Evolutionary conservation across 2,113 vertebrate genomes (phyloP).

Genomic region (Anhinga rufa): DNA sequence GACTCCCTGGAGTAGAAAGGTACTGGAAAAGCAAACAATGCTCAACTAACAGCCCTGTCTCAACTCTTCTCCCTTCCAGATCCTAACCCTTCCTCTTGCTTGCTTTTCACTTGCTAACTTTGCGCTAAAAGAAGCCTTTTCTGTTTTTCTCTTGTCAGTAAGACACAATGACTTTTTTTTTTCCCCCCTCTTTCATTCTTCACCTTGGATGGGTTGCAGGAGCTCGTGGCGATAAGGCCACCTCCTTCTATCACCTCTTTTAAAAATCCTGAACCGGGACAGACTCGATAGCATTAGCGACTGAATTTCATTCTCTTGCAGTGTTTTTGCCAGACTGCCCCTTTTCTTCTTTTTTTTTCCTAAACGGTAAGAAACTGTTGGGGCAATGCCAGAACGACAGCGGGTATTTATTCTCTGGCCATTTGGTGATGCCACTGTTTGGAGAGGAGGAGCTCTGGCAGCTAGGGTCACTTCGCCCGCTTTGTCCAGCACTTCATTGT

Average conservation of each 20-base stretch:
- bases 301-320: slow-evolving; percentile 1
- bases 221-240: background rate
- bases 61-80: slow-evolving; percentile 48
- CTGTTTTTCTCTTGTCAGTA: background rate
- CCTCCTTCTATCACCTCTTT: background rate
- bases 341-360: background rate
- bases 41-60: slow-evolving; percentile 61
- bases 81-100: slow-evolving; percentile 55
- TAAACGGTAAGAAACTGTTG: background rate
- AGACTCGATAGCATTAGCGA: background rate
- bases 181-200: background rate
- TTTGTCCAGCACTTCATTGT: slow-evolving; percentile 68
- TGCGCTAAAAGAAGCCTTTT: background rate
- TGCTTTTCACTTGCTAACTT: slow-evolving; percentile 65
- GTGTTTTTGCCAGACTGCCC: background rate
- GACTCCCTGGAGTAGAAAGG: slow-evolving; percentile 98
- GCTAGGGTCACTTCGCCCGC: slow-evolving; percentile 24
- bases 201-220: background rate
- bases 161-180: background rate
- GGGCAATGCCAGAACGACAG: background rate
- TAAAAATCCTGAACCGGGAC: background rate
- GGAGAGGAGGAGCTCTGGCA: slow-evolving; percentile 58
- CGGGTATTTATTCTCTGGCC: slow-evolving; percentile 6
- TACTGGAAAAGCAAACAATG: slow-evolving; percentile 78
- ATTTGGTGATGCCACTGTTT: slow-evolving; percentile 21